Percentiles rank a stretch among this genome's conserved stretches.
These are phyloP conservation scores for Thunnus maccoyii DNA, from an alignment of 2,113 vertebrate species.

Conservation along the genomic window DNA sequence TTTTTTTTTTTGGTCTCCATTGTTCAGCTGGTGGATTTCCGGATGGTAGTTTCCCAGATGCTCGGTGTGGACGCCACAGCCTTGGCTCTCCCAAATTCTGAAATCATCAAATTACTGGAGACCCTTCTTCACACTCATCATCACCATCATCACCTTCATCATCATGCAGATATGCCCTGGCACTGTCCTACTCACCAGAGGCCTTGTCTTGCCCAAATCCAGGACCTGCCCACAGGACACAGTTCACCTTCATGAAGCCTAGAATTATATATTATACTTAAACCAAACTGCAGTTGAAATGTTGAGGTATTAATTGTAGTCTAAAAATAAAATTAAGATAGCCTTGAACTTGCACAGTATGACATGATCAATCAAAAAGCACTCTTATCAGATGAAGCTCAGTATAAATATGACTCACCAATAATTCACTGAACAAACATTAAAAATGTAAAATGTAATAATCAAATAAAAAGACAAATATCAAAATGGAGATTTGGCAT, in stretches of 20 bases:
- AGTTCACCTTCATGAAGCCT: conserved; percentile 21
- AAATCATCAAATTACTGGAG: conserved; percentile 90
- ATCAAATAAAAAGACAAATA: conserved; percentile 52
- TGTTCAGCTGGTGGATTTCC: conserved; percentile 89
- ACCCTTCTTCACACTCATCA: conserved; percentile 84
- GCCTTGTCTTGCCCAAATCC: conserved; percentile 35
- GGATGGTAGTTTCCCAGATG: conserved; percentile 87
- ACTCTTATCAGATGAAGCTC: conserved; percentile 2
- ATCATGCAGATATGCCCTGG: conserved; percentile 23
- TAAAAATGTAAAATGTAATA: conserved; percentile 19
- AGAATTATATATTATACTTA: not conserved
- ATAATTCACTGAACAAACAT: conserved; percentile 2
- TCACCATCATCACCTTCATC: conserved; percentile 79
- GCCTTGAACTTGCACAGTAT: not conserved
- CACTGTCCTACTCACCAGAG: conserved; percentile 60
- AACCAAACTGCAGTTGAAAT: conserved; percentile 16
- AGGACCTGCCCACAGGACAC: conserved; percentile 25
- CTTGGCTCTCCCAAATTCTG: conserved; percentile 86
- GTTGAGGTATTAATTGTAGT: not conserved
- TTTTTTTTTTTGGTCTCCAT: not conserved
- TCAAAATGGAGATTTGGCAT: conserved; percentile 79
- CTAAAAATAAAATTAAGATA: not conserved
- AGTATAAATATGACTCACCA: not conserved
- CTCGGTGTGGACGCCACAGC: conserved; percentile 84
- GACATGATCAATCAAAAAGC: not conserved